A percentile compares a stretch with the other conserved stretches of the same genome.
phyloP scores from a whole-genome alignment of 2,888 invertebrate genomes.

The Carpatolechia fugitivella region DNA sequence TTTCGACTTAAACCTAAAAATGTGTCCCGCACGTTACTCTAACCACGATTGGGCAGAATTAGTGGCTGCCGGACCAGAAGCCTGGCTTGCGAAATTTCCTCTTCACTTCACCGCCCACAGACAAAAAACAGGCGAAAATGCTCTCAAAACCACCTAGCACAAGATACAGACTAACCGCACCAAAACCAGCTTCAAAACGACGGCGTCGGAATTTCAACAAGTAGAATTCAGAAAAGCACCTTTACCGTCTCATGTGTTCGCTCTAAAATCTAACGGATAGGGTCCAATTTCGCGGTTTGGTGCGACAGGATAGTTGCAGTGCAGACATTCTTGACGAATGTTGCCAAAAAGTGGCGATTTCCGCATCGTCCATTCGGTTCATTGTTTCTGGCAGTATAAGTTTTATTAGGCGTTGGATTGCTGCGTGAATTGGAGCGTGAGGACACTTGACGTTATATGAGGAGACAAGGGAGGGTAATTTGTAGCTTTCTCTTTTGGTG shows the following conservation, averaged over 20 bases:
- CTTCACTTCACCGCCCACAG: conserved; percentile 35
- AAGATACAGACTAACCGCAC: conserved; percentile 39
- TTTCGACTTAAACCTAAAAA: conserved; percentile 49
- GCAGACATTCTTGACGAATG: conserved; percentile 73
- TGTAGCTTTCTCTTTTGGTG: neutral
- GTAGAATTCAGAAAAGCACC: conserved; percentile 54
- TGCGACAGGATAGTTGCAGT: conserved; percentile 25
- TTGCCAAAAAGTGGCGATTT: conserved; percentile 75
- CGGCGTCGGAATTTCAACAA: conserved; percentile 76
- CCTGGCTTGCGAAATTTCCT: conserved; percentile 70
- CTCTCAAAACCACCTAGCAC: conserved; percentile 38
- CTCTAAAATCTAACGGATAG: conserved; percentile 39
- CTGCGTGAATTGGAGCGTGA: conserved; percentile 12
- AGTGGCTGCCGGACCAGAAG: conserved; percentile 69
- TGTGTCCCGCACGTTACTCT: conserved; percentile 61
- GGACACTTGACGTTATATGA: neutral
- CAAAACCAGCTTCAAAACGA: conserved; percentile 38
- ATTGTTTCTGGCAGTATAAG: conserved; percentile 57
- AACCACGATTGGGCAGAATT: conserved; percentile 70
- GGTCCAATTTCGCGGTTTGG: conserved; percentile 28
- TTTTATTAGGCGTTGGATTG: conserved; percentile 18
- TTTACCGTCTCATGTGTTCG: conserved; percentile 32
- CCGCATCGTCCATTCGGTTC: conserved; percentile 66
- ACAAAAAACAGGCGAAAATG: conserved; percentile 38
- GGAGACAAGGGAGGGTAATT: neutral